These are phyloP conservation scores for Taphrorychus bicolor DNA, from an alignment of 2,888 invertebrate genomes.

Conservation along the genomic window DNA sequence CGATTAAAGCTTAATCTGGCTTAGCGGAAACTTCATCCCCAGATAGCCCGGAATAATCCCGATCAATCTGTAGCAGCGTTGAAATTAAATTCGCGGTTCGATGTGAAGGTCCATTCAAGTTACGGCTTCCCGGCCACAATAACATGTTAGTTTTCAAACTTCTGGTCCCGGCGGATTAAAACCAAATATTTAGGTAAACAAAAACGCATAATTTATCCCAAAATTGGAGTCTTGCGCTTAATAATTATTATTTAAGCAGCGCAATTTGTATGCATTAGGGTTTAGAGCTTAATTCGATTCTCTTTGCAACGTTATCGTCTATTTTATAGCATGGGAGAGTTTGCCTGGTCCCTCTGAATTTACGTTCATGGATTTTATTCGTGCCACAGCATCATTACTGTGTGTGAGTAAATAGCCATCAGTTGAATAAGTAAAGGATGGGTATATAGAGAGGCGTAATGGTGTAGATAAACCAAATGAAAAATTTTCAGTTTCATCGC, in stretches of 20 bases:
- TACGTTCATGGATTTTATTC: neutral
- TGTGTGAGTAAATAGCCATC: neutral
- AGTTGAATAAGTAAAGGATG: neutral
- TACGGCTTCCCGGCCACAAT: conserved; percentile 7
- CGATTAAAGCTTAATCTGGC: neutral
- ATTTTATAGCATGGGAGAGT: too few relatives aligned
- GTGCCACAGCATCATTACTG: neutral
- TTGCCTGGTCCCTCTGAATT: neutral
- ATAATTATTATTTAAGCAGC: too few relatives aligned
- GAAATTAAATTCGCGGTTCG: conserved; percentile 35
- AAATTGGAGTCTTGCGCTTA: neutral
- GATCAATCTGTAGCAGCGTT: conserved; percentile 30
- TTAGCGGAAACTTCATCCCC: conserved; percentile 2
- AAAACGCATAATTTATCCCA: neutral
- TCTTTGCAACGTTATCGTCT: too few relatives aligned
- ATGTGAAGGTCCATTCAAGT: conserved; percentile 41
- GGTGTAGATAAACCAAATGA: neutral
- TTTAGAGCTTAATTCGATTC: neutral
- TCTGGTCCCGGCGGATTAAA: neutral
- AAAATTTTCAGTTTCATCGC: too few relatives aligned
- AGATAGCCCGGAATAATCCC: conserved; percentile 31
- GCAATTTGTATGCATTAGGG: neutral
- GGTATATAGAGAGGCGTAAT: neutral
- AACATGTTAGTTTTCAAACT: neutral
- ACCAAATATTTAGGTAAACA: neutral